A percentile compares a stretch with the other conserved stretches of the same genome.
These are phyloP conservation scores for Diogma glabrata DNA, from an alignment of 2,888 invertebrate species.

Conservation along the genomic window DNA sequence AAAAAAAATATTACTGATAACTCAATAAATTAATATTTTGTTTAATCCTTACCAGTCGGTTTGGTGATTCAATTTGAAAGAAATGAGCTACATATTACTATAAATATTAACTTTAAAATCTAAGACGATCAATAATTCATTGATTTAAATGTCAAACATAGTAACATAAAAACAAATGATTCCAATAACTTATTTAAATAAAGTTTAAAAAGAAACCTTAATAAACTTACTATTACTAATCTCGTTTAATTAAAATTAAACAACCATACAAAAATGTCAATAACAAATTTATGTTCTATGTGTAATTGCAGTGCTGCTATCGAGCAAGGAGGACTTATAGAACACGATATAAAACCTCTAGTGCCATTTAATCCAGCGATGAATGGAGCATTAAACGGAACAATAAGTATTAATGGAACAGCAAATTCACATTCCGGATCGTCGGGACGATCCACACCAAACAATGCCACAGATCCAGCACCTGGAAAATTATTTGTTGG, in stretches of 20 bases:
- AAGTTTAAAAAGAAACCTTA: no score
- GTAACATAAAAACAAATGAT: no score
- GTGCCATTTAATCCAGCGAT: slow-evolving; percentile 9
- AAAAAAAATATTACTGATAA: no score
- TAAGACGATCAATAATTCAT: no score
- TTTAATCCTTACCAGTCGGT: neutral
- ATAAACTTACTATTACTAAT: no score
- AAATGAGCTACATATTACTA: no score
- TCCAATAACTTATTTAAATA: no score
- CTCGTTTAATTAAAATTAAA: no score
- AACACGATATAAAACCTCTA: slow-evolving; percentile 37
- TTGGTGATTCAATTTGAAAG: no score
- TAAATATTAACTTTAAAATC: no score
- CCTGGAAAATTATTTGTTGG: slow-evolving; percentile 84
- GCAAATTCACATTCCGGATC: slow-evolving; percentile 48
- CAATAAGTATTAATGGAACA: slow-evolving; percentile 19
- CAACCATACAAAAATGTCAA: slow-evolving; percentile 11
- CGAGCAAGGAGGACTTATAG: slow-evolving; percentile 35
- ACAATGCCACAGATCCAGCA: slow-evolving; percentile 52
- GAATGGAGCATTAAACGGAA: slow-evolving; percentile 19
- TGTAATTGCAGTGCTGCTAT: slow-evolving; percentile 21
- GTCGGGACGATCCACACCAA: slow-evolving; percentile 66
- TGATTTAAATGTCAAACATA: no score
- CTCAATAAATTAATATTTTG: neutral
- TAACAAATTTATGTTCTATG: slow-evolving; percentile 6